Evolutionary conservation across 2,113 vertebrate species (phyloP), one percentile per base, ranked within the genome.

Genomic region (Dasyornis broadbenti): DNA sequence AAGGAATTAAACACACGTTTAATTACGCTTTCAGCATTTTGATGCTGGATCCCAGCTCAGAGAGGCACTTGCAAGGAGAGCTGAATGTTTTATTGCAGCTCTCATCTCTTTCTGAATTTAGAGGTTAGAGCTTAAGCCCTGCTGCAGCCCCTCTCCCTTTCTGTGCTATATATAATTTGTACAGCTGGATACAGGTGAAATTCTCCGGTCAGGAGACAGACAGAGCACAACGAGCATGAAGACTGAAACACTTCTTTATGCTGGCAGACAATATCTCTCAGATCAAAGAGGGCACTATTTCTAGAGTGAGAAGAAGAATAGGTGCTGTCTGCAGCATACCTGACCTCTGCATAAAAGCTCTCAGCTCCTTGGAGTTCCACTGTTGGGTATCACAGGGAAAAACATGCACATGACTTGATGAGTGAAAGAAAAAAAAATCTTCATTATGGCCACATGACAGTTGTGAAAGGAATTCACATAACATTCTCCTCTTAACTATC

Each of bases 331-430:
- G 63, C 89, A 76, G 76, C 59, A 50, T 37, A 81, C 68, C 17
- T 96, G 95, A 96, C 93, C 89, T 96, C 91, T 96, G 65, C 63
- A 15, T 76, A 90, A 92, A 91, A 95, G 42, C 75, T 82, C 77
- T 76, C 76, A 95, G 89, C 56, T 95, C 90, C 68, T 24, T 93
- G 59, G 56, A 91, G 89, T 95, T 92, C 56, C 6, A 53, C 53
- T 39, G 72, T 73, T 92, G 92, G 24, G 37, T 80, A 65, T 91
- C 72, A 69, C 24, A 82, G 40, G 50, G 66, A 81, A 85, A 89
- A 70, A 89, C 69, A 91, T 5, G 35, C 66, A 65, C 39, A 83
- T 44, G 69, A 64, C 61, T 86, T 82, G 77, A 84, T 68, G 40
- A 86, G 16, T 63, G 80, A 86, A 96, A 94, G 95, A 72, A 70